Base-by-base conservation (phyloP, 2,888 invertebrate genomes). In the Bombyx huttoni region DNA sequence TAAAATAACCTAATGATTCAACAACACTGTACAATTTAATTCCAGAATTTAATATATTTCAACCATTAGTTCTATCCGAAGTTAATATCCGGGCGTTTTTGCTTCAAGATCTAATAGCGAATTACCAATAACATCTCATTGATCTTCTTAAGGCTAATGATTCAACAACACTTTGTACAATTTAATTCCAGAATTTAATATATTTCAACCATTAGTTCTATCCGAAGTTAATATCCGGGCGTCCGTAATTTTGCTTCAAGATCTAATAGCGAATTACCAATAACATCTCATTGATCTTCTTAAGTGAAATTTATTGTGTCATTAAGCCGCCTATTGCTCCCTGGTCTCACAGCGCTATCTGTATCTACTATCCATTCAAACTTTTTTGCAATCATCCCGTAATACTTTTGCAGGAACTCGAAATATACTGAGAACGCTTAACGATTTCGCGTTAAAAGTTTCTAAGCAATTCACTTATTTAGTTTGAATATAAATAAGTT, bases 241-340 rank as follows among this genome's bases (percentile, higher is more conserved):
- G 40, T 10, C n/a, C n/a, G n/a, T n/a, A n/a, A n/a, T 40, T 40
- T 40, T 40, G 40, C 40, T 40, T 7, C 12, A 5, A 40, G 40
- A 68, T 64, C 64, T 77, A 79, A 81, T 81, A 77, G 77, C 75
- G 78, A 75, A 73, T 76, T 78, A 78, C 81, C 78, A 83, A 83
- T 81, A 83, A 79, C 78, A 78, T 77, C 76, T 77, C 81, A 84
- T 83, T 86, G 79, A 83, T 83, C 78, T 79, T 70, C 67, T 76
- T 84, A 84, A 89, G 78, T 84, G 80, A 83, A 84, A 89, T 88
- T 85, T 86, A 88, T 86, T 72, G 81, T 76, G 78, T 81, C 85
- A 86, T 88, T 84, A 84, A 79, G 71, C 72, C 70, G 78, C 66
- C 71, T 74, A 78, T 74, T 68, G 71, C 70, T 66, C 68, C 65